Conservation (phyloP, 1,140 invertebrate species). For the Notospermus geniculatus region DNA sequence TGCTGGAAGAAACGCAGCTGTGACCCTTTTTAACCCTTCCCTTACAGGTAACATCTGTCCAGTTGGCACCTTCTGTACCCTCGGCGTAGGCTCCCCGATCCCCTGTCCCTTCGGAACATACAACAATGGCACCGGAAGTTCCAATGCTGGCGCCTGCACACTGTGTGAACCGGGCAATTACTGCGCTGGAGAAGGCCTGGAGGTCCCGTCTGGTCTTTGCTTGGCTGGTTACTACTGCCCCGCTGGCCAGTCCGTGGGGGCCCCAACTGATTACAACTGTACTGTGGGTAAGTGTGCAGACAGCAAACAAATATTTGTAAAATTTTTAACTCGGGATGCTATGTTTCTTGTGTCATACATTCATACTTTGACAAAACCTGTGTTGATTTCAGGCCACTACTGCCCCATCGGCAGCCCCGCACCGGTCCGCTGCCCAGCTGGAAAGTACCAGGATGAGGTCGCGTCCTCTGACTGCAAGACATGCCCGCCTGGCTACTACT, state of each 20-base stretch:
- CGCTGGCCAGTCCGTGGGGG: conserved; percentile 34
- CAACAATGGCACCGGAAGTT: conserved; percentile 44
- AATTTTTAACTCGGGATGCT: too few species aligned
- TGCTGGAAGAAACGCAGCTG: too few species aligned
- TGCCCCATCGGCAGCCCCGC: conserved; percentile 35
- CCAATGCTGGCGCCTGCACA: conserved; percentile 34
- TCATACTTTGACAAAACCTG: too few species aligned
- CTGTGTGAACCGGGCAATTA: conserved; percentile 40
- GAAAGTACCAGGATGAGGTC: conserved; percentile 44
- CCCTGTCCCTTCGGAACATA: conserved; percentile 39
- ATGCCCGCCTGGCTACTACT: conserved; percentile 46
- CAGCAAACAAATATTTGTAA: too few species aligned
- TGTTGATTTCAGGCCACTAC: conserved; percentile 35
- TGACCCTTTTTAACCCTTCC: too few species aligned
- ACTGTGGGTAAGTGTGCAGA: conserved; percentile 21
- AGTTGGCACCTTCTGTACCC: conserved; percentile 40
- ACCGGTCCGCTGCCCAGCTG: conserved; percentile 35
- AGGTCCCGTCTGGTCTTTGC: conserved; percentile 40
- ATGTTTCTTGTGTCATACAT: too few species aligned
- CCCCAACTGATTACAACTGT: conserved; percentile 39
- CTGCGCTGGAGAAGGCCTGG: conserved; percentile 40
- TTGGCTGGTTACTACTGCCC: conserved; percentile 47
- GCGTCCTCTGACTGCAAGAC: conserved; percentile 37
- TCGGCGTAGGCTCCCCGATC: conserved; percentile 32
- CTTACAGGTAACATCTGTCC: conserved; percentile 48